Evolutionary conservation across 2,113 vertebrate genomes (phyloP), one percentile per base, ranked within the genome.

Genomic region (Ascaphus truei): DNA sequence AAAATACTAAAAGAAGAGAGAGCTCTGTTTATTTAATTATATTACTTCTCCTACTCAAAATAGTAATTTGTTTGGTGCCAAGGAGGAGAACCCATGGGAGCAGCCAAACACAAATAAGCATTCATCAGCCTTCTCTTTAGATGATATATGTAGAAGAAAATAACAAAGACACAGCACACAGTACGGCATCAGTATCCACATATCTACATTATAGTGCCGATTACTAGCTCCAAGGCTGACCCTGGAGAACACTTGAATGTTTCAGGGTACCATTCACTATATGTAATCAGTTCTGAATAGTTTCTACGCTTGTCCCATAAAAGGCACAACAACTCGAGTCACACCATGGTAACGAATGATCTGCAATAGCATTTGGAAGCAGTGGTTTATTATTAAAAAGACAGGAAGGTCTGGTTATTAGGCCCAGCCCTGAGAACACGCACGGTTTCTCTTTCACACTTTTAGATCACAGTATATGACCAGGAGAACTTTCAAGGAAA

Each of bases 401-500:
- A n/a, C n/a, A n/a, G n/a, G n/a, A n/a, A n/a, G n/a, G n/a, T n/a
- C n/a, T n/a, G n/a, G n/a, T n/a, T n/a, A n/a, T n/a, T n/a, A n/a
- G n/a, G n/a, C n/a, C n/a, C n/a, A n/a, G n/a, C n/a, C n/a, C n/a
- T n/a, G n/a, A n/a, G n/a, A n/a, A n/a, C n/a, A n/a, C n/a, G n/a
- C n/a, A n/a, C n/a, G n/a, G n/a, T n/a, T n/a, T n/a, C n/a, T n/a
- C n/a, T n/a, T 36, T 18, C 10, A 7, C 23, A 34, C 4, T 80
- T 80, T 57, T 84, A 98, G 95, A 90, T 99, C 82, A 98, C 93
- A 1, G 89, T 94, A 71, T 98, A 97, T 7, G 94, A 98, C 76
- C 95, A 98, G 82, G 95, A 97, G 78, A 93, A 95, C 79, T 97
- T 98, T 85, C 96, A 98, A 81, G 95, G 96, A 27, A 99, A 95